Base-by-base conservation (phyloP, 2,797 vertebrate genomes). In the Acropternis orthonyx region DNA sequence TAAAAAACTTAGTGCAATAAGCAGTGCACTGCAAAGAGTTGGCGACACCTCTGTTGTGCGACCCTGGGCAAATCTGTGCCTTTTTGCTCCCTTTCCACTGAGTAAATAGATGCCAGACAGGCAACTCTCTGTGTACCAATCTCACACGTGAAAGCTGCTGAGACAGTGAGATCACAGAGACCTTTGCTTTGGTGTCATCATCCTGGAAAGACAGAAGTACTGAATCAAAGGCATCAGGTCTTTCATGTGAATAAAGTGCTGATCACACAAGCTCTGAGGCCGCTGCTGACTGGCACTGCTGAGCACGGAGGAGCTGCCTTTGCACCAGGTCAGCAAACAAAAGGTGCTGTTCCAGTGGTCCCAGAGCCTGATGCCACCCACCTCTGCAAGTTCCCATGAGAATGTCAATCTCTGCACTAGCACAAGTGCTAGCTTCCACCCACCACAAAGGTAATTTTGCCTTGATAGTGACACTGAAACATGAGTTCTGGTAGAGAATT, bases 101-200 rank as follows among this genome's bases (percentile, higher is more conserved):
- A 94, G 80, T 73, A 90, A 95, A 96, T 37, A 92, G 88, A 76
- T 92, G 92, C 85, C 79, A 79, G 85, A 92, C 80, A 46, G 48
- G 74, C 12, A 7, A 52, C 27, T 62, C 6, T 81, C 52, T 92
- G 83, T 67, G 83, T 89, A 90, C 90, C 93, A 87, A 54, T 58
- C 89, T 92, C 82, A 79, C 83, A 82, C 0, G 22, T 79, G 82
- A 95, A 94, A 95, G 88, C 89, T 95, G 88, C 94, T 93, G 94
- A 95, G 96, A 84, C 80, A 88, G 85, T 88, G 94, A 90, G 85
- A 93, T 95, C 95, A 92, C 74, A 79, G 81, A 95, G 79, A 93
- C 80, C 95, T 96, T 96, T 96, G 89, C 89, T 96, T 96, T 89
- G 85, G 67, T 95, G 85, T 93, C 95, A 88, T 96, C 95, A 94